Base-by-base conservation (phyloP, 2,888 invertebrate species). In the Raillietiella orientalis region DNA sequence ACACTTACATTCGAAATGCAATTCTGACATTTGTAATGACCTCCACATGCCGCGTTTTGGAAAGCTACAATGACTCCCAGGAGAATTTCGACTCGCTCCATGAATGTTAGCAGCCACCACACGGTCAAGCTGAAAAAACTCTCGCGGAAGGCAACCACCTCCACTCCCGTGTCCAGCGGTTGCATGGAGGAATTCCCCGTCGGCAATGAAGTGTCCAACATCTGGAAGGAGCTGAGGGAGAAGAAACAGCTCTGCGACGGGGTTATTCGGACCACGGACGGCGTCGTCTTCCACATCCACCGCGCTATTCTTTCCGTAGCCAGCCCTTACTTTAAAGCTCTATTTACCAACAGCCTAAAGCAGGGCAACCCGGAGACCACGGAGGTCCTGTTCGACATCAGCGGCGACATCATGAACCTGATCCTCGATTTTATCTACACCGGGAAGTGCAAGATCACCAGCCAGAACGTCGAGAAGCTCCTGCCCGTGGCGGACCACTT, bases 191-290 rank as follows among this genome's bases (percentile, higher is more conserved):
- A n/a, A n/a, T n/a, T n/a, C n/a, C n/a, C n/a, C n/a, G n/a, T n/a
- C n/a, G n/a, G n/a, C n/a, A n/a, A n/a, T n/a, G n/a, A n/a, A n/a
- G n/a, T n/a, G n/a, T n/a, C n/a, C n/a, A n/a, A n/a, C n/a, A n/a
- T n/a, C n/a, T n/a, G n/a, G n/a, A n/a, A n/a, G n/a, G n/a, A n/a
- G n/a, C n/a, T n/a, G n/a, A n/a, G n/a, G n/a, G n/a, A n/a, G n/a
- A n/a, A n/a, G n/a, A n/a, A n/a, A n/a, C n/a, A n/a, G n/a, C n/a
- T 45, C 14, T 69, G 66, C 45, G 70, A 70, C 46, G 67, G 66
- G 12, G 46, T 52, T 12, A 58, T 69, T 28, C 49, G 53, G 33
- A 62, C 64, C 41, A 53, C 52, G 29, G 59, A 58, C 37, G 58
- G 58, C 37, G 50, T 52, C 38, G 45, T 55, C 25, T 61, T 64